Evolutionary conservation across 2,113 vertebrate genomes (phyloP), one percentile per base, ranked within the genome.

Genomic region (Pseudonaja textilis): DNA sequence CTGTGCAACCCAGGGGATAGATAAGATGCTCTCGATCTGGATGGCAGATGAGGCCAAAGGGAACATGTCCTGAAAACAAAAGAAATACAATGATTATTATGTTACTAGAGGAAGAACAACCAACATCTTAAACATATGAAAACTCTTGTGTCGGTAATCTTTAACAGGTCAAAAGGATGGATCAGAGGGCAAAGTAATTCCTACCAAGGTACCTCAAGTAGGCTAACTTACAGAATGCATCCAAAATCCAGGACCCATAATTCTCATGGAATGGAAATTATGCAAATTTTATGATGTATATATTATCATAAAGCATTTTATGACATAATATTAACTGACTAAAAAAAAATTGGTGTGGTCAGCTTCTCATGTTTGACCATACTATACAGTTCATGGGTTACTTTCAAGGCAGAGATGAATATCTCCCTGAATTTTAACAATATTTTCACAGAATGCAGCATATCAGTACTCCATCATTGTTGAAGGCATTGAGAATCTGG

Each of bases 1-100:
- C 55, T 0, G 98, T 98, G 93, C 97, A 98, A 10, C 99, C 99
- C 95, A 99, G 97, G 18, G 98, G 98, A 86, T 98, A 99, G 90
- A 99, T 94, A 18, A 99, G 87, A 88, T 99, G 97, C 74, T 99
- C 97, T 85, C 95, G 92, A 90, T 98, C 97, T 3, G 98, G 98
- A 94, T 99, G 99, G 45, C 98, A 97, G 85, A 96, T 98, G 90
- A 99, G 97, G 90, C 99, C 99, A 2, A 90, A 97, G 6, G 95
- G 95, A 4, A 99, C 96, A 0, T 98, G 98, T 0, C 99, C 99
- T 99, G 91, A 16, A 94, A 94, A 56, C 95, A 47, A 89, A 93
- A 90, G 57, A 20, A 39, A 74, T 92, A 61, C 0, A 93, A 29
- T 42, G 61, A 61, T 14, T 34, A 1, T 25, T 25, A 74, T 47